These are phyloP conservation scores for Synanthedon tipuliformis DNA, from an alignment of 2,888 invertebrate species.

Conservation along the genomic window DNA sequence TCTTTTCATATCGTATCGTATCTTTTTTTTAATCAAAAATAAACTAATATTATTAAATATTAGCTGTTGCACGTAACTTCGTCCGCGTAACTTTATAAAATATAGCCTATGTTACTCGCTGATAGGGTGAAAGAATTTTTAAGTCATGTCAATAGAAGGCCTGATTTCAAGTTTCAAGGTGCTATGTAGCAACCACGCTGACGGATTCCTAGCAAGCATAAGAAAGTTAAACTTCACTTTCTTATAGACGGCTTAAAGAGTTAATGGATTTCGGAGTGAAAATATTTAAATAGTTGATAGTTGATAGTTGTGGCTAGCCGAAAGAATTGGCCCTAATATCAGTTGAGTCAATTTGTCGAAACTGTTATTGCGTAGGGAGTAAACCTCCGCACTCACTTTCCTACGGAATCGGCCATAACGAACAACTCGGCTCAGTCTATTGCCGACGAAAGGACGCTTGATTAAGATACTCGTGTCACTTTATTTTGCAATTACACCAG, in stretches of 20 bases:
- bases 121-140: background rate
- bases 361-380: slow-evolving; percentile 56
- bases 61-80: background rate
- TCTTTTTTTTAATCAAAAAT: too few species aligned
- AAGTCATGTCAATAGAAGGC: background rate
- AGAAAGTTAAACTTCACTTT: too few species aligned
- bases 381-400: slow-evolving; percentile 37
- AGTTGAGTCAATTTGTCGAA: slow-evolving; percentile 61
- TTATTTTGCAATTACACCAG: slow-evolving; percentile 62
- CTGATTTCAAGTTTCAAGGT: background rate
- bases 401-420: slow-evolving; percentile 53
- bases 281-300: too few species aligned
- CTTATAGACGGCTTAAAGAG: too few species aligned
- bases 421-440: slow-evolving; percentile 47
- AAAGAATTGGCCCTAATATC: slow-evolving; percentile 34
- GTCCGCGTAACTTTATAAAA: too few species aligned
- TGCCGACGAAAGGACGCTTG: slow-evolving; percentile 60
- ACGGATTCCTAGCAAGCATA: too few species aligned
- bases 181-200: too few species aligned
- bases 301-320: too few species aligned
- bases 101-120: too few species aligned
- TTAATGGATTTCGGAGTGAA: too few species aligned
- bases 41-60: too few species aligned
- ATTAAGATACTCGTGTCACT: slow-evolving; percentile 65
- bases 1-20: too few species aligned